Base-by-base conservation (phyloP, 2,113 vertebrate species). In the Hypocryptadius cinnamomeus region DNA sequence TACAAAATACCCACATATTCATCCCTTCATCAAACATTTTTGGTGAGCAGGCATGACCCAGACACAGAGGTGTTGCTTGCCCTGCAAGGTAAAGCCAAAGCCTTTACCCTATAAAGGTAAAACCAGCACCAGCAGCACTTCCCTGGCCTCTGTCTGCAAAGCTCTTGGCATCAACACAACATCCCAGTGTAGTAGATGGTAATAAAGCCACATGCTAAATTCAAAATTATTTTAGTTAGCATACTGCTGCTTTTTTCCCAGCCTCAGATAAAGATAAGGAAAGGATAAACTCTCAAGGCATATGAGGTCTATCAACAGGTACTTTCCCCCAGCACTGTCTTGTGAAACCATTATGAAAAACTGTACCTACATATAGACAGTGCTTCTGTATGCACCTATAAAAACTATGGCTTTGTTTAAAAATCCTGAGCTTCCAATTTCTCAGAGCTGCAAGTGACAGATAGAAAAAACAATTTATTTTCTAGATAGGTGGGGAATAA, bases 131-230 rank as follows among this genome's bases (percentile, higher is more conserved):
- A 95, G 65, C 47, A 79, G 66, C 35, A 24, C 57, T 44, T 45
- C n/a, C 3, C 27, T 21, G 47, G 61, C 24, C 18, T 48, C 54
- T 22, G 17, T 4, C 69, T 24, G 21, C 15, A 12, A 57, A 54
- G 37, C 9, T 47, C 39, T 6, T 17, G 1, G 37, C 48, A 74
- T 11, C 69, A 25, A 15, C 28, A 28, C 40, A 53, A 40, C 0
- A 0, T 16, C 33, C 71, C 31, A n/a, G 24, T 2, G 28, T 10
- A 8, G 11, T 24, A 45, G 14, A 51, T 2, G 10, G n/a, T 4
- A 64, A 42, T 10, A 53, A 53, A 56, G 47, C 28, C n/a, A 33
- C 54, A 40, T 40, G n/a, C 16, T 61, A 44, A 87, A 54, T 45
- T 65, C 28, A 47, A 13, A 79, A 30, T 28, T 40, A 44, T 51